Conservation (phyloP, 2,113 vertebrate genomes). For the Xyrauchen texanus region DNA sequence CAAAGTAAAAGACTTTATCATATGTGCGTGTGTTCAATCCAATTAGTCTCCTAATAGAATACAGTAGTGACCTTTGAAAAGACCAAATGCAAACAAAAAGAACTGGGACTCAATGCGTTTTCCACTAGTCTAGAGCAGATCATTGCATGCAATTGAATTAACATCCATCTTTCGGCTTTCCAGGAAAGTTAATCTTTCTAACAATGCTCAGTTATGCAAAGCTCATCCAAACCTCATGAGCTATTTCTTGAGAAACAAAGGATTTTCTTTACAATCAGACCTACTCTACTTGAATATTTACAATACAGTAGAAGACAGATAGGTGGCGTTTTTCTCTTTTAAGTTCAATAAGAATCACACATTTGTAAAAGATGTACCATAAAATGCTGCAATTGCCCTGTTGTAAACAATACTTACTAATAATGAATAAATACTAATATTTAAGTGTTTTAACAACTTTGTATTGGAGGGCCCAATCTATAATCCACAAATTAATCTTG, state of each 20-base stretch:
- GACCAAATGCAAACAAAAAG: conserved; percentile 1
- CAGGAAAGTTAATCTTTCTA: not conserved
- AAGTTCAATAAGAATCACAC: not conserved
- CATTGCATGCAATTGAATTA: not conserved
- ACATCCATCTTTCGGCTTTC: not conserved
- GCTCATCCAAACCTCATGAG: not conserved
- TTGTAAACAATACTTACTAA: too few species aligned
- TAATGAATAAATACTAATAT: not conserved
- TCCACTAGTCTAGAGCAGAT: not conserved
- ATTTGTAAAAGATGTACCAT: not conserved
- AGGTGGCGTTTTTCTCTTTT: not conserved
- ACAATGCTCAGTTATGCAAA: not conserved
- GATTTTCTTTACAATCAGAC: not conserved
- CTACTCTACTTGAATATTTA: not conserved
- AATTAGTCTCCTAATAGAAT: conserved; percentile 67
- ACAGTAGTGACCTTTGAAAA: conserved; percentile 58
- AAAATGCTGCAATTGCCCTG: not conserved
- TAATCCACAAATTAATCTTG: not conserved
- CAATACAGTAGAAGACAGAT: not conserved
- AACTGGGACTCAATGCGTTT: not conserved
- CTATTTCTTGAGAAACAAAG: not conserved
- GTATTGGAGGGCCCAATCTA: not conserved
- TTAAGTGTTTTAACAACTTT: not conserved
- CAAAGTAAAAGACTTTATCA: conserved; percentile 66
- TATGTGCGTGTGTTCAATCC: conserved; percentile 40